Percentiles rank a stretch among this genome's conserved stretches.
Evolutionary conservation across 2,797 vertebrate genomes (phyloP).

Genomic region (Centropyge bicolor): DNA sequence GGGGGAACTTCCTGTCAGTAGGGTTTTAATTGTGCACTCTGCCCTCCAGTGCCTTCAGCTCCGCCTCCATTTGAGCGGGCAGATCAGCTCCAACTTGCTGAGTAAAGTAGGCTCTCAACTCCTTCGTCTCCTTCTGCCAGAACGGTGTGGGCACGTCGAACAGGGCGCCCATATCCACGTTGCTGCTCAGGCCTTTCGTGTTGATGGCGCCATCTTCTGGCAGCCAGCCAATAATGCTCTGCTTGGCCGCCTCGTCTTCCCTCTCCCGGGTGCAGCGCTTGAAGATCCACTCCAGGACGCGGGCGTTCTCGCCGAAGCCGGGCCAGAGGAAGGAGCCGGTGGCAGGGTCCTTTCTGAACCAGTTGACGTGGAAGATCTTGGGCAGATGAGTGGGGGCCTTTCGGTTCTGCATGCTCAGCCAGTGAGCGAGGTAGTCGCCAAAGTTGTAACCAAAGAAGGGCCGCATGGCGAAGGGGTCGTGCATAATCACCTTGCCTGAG

Average conservation of each 20-base stretch:
- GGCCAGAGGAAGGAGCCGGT: conserved; percentile 92
- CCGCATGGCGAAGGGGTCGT: conserved; percentile 96
- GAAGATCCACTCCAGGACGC: conserved; percentile 95
- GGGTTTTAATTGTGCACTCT: conserved; percentile 70
- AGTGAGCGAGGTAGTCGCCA: conserved; percentile 92
- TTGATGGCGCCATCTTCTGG: conserved; percentile 86
- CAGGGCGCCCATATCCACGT: conserved; percentile 62
- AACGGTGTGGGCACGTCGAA: conserved; percentile 85
- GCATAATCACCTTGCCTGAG: conserved; percentile 92
- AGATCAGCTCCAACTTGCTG: conserved; percentile 89
- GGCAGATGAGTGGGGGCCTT: conserved; percentile 87
- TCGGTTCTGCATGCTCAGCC: conserved; percentile 90
- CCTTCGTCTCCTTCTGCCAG: conserved; percentile 88
- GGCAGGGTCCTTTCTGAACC: conserved; percentile 89
- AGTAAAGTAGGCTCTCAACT: conserved; percentile 86
- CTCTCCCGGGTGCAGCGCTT: conserved; percentile 86
- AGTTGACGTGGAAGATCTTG: conserved; percentile 96
- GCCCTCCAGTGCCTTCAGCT: conserved; percentile 84
- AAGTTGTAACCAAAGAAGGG: conserved; percentile 97
- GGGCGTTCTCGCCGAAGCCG: conserved; percentile 93
- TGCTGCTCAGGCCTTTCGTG: conserved; percentile 77
- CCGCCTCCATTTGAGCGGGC: conserved; percentile 83
- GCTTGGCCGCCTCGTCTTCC: conserved; percentile 84
- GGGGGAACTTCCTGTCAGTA: background rate
- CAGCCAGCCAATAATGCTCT: conserved; percentile 87